Percentiles rank a stretch among this genome's conserved stretches.
Conservation (phyloP, 2,113 vertebrate species). For the Pongo abelii region DNA sequence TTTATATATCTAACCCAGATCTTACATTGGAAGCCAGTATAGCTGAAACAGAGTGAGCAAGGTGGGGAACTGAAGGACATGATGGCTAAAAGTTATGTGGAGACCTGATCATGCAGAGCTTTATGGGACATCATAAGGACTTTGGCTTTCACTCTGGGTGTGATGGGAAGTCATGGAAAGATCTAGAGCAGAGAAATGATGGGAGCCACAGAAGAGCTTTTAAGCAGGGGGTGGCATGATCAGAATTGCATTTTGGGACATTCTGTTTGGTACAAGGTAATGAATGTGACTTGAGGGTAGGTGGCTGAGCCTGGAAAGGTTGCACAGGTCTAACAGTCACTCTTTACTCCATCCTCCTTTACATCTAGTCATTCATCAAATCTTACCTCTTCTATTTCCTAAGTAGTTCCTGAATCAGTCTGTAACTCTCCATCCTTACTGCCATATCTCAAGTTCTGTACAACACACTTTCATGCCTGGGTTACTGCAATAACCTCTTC, state of each 20-base stretch:
- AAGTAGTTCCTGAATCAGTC: too few relatives aligned
- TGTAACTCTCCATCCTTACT: not conserved
- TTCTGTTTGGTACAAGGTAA: not conserved
- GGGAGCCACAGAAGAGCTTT: not conserved
- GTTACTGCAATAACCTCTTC: not conserved
- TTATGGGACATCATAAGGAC: not conserved
- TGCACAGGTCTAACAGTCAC: not conserved
- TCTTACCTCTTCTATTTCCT: not conserved
- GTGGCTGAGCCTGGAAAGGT: not conserved
- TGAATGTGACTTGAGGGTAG: not conserved
- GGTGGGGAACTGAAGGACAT: not conserved
- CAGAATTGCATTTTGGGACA: not conserved
- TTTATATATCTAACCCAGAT: not conserved
- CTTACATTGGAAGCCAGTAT: not conserved
- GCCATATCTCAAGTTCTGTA: not conserved
- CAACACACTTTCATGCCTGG: not conserved
- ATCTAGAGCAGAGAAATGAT: not conserved
- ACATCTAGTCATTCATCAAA: not conserved
- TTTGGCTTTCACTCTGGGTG: not conserved
- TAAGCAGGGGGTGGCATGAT: not conserved
- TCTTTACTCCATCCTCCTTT: not conserved
- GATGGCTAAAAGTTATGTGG: not conserved
- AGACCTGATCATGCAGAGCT: not conserved
- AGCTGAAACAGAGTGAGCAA: not conserved
- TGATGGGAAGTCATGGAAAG: not conserved